phyloP scores from a whole-genome alignment of 2,888 invertebrate genomes.

The Caenorhabditis sp. region DNA sequence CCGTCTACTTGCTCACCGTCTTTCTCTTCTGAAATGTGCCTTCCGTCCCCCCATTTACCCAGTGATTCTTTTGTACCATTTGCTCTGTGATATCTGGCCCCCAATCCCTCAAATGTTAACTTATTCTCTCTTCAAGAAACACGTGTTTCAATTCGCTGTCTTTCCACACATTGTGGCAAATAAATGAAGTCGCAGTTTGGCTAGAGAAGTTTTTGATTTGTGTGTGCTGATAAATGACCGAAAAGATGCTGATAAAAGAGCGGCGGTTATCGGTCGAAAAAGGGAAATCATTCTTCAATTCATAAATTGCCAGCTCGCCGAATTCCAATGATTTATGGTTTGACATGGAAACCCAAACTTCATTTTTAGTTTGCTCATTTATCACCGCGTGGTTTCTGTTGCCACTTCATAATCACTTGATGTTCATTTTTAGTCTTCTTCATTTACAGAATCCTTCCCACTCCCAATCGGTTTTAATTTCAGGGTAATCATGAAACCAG shows the following conservation, averaged over 20 bases:
- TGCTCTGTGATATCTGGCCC: slow-evolving; percentile 27
- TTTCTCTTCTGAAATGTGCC: slow-evolving; percentile 24
- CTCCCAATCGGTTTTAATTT: background rate
- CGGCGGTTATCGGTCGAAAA: slow-evolving; percentile 3
- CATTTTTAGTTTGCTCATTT: slow-evolving; percentile 42
- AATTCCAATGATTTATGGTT: slow-evolving; percentile 41
- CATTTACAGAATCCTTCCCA: background rate
- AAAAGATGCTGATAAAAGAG: slow-evolving; percentile 19
- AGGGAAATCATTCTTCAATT: slow-evolving; percentile 21
- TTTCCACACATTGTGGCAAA: slow-evolving; percentile 10
- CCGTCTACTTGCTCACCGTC: slow-evolving; percentile 24
- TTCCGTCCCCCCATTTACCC: background rate
- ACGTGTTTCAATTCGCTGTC: slow-evolving; percentile 1
- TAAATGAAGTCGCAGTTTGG: slow-evolving; percentile 2
- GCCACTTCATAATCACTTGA: slow-evolving; percentile 8
- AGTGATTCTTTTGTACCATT: slow-evolving; percentile 30
- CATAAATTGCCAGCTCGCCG: background rate
- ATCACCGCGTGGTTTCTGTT: slow-evolving; percentile 38
- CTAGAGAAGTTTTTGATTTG: slow-evolving; percentile 23
- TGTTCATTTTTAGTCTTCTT: slow-evolving; percentile 13
- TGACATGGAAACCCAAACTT: too few species aligned
- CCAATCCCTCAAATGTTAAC: background rate
- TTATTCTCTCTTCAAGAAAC: slow-evolving; percentile 4
- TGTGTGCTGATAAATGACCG: slow-evolving; percentile 29
- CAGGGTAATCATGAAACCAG: slow-evolving; percentile 46